Percentiles rank a stretch among this genome's conserved stretches.
Conservation (phyloP, 2,797 vertebrate species). For the Adelosebastes latens region DNA sequence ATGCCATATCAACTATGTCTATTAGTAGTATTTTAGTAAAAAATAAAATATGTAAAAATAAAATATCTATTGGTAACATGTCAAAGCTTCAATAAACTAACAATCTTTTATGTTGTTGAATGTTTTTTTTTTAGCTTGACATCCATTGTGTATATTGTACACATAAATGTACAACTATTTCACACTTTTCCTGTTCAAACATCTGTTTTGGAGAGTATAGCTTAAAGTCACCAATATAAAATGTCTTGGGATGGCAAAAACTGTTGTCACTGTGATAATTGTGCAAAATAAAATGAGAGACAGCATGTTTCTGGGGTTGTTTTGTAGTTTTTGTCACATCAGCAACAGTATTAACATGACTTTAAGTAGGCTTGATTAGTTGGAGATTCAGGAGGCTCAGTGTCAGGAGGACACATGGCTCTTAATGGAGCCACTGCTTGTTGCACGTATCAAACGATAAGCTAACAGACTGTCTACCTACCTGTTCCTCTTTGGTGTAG, state of each 20-base stretch:
- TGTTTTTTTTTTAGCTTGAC: not conserved
- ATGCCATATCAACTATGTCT: not conserved
- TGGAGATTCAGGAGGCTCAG: not conserved
- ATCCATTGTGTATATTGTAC: not conserved
- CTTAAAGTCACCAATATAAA: too few relatives aligned
- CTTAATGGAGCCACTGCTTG: not conserved
- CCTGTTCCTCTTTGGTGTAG: slow-evolving; percentile 98
- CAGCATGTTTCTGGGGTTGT: too few relatives aligned
- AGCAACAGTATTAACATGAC: not conserved
- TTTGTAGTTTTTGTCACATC: too few relatives aligned
- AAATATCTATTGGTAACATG: not conserved
- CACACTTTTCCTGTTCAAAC: too few relatives aligned
- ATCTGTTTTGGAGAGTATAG: too few relatives aligned
- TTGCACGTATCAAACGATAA: slow-evolving; percentile 53
- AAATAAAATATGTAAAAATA: not conserved
- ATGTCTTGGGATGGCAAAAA: too few relatives aligned
- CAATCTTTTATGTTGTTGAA: not conserved
- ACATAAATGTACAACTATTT: not conserved
- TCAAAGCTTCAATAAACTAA: not conserved
- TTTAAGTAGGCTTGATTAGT: not conserved
- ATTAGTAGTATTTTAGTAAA: not conserved
- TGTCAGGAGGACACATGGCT: not conserved
- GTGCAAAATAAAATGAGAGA: too few relatives aligned
- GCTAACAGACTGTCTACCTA: slow-evolving; percentile 81
- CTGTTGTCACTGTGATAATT: too few relatives aligned